Evolutionary conservation across 2,797 vertebrate species (phyloP), one percentile per base, ranked within the genome.

Genomic region (Peromyscus nudipes): DNA sequence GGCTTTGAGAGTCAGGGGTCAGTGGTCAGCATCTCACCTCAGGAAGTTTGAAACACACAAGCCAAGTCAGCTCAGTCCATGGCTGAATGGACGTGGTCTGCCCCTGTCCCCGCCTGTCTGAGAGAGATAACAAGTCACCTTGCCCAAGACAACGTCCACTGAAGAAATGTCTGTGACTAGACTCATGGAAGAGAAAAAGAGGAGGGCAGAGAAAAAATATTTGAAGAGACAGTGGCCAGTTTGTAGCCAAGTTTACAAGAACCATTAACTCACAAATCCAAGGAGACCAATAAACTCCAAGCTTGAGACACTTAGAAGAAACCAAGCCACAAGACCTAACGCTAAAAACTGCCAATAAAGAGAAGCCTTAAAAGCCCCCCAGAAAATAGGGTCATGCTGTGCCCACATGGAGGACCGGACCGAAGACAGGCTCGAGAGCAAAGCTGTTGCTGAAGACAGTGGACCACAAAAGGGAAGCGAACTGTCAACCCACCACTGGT

Each of bases 171-270:
- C 52, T 90, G 37, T 43, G 65, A 57, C 55, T 73, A 29, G 27
- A 34, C n/a, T 57, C 40, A 55, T 23, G 37, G 31, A 85, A 95
- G 65, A 94, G 64, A 65, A 84, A 55, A 60, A 40, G 23, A 77
- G 17, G 27, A 69, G 13, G 1, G 21, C 21, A 81, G 19, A 62
- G 83, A 37, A 49, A 60, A 79, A 92, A 40, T 67, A 87, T 88
- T 69, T 88, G 40, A 80, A 87, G 40, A 91, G 81, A 80, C 40
- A 87, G 34, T 79, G 8, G 11, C 12, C 43, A 83, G 46, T 46
- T 92, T 88, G 77, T 52, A 88, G 80, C 46, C 21, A 46, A 37
- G 40, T 89, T 94, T 81, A 62, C 64, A n/a, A 81, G 69, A 89
- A 46, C n/a, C 62, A n/a, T 62, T 81, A 94, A 75, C 19, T 91